Conservation (phyloP, 2,113 vertebrate genomes). For the Hippolais icterina region DNA sequence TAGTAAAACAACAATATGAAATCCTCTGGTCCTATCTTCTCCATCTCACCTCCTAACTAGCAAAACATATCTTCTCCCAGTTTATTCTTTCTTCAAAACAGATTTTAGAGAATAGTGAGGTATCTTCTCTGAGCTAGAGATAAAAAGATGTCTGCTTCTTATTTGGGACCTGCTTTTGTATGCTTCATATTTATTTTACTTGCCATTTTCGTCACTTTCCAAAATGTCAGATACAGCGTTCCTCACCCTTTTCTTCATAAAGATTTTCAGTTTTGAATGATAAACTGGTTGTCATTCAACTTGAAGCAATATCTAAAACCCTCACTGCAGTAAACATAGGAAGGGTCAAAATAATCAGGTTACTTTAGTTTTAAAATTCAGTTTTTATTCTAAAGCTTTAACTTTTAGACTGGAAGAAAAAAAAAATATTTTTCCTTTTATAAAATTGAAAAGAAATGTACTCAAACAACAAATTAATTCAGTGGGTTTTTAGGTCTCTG, state of each 20-base stretch:
- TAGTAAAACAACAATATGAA: background rate
- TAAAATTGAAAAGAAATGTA: background rate
- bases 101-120: background rate
- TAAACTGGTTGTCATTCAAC: background rate
- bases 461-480: background rate
- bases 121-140: background rate
- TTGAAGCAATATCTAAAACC: background rate
- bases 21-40: background rate
- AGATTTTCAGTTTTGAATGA: background rate
- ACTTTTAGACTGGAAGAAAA: background rate
- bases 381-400: background rate
- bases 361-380: background rate
- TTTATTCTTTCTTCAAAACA: background rate
- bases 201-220: background rate
- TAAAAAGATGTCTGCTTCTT: background rate
- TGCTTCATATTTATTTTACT: background rate
- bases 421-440: background rate
- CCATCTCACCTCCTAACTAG: background rate
- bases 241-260: background rate
- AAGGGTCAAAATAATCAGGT: background rate
- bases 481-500: background rate
- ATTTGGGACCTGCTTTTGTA: background rate
- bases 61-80: background rate
- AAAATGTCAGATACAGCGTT: background rate
- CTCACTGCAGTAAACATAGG: background rate